Evolutionary conservation across 2,888 invertebrate genomes (phyloP), one percentile per base, ranked within the genome.

Genomic region (Pseudococcus viburni): DNA sequence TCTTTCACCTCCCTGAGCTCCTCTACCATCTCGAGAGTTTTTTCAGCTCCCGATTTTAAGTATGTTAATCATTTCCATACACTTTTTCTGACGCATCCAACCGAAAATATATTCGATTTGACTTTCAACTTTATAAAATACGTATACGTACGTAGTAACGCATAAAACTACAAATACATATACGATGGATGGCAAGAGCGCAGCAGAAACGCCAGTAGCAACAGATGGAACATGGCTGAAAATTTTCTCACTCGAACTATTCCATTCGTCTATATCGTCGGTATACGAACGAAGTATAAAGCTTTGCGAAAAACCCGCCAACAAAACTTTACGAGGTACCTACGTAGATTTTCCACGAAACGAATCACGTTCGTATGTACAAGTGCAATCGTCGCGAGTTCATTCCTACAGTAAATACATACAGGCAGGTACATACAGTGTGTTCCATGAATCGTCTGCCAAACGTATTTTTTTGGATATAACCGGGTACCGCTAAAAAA

Each of bases 181-280:
- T 33, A 33, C 26, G 26, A 2, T 33, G 3, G n/a, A 46, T 9
- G 9, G 46, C 46, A 51, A 55, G 55, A 59, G 59, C 59, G 19
- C n/a, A 59, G 26, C 15, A 73, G 5, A 26, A 73, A 26, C 68
- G 33, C 68, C 33, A 33, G 2, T 12, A 73, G 68, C 68, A 73
- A 73, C 68, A 73, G 68, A 73, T 73, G 68, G 26, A 26, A 22
- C 33, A 15, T 33, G 11, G 68, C 68, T 7, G 15, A 73, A 73
- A 73, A 73, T 73, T 73, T 73, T 73, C 68, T 73, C 68, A 73
- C 68, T 73, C 68, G 68, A 73, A 33, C 15, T 73, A 33, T 26
- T 73, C 68, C 33, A 73, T 73, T 19, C 11, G 19, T 19, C 59
- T 19, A 26, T 73, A 11, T 26, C 4, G 26, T 33, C 26, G 26